Evolutionary conservation across 30 jellyfish, hydroid and myxozoan species (phyloP), one percentile per base, ranked within the genome.

Genomic region (Clytia hemisphaerica): DNA sequence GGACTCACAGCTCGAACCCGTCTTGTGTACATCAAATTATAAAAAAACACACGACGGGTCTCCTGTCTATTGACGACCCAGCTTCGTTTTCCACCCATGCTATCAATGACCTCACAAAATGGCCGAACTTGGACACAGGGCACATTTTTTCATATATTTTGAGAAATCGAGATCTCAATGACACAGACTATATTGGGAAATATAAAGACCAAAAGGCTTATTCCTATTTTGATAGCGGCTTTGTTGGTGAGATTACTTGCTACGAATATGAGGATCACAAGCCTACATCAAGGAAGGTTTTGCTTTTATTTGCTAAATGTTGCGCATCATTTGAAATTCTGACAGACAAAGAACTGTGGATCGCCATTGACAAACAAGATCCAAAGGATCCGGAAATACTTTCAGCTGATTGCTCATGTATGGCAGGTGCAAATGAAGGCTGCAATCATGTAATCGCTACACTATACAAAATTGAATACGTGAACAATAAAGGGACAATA

Each of bases 241-340:
- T 77, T 77, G 67, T 65, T 34, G 79, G 61, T 59, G 72, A 75
- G 40, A 80, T 75, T n/a, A n/a, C n/a, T n/a, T n/a, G n/a, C n/a
- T n/a, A n/a, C n/a, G n/a, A n/a, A n/a, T n/a, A n/a, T n/a, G n/a
- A n/a, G n/a, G n/a, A n/a, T n/a, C n/a, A n/a, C n/a, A n/a, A n/a
- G n/a, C n/a, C n/a, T n/a, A n/a, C n/a, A n/a, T n/a, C n/a, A n/a
- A n/a, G n/a, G n/a, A n/a, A n/a, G n/a, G n/a, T n/a, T n/a, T n/a
- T n/a, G n/a, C n/a, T n/a, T n/a, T n/a, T n/a, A n/a, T n/a, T n/a
- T n/a, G n/a, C n/a, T n/a, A n/a, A n/a, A n/a, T n/a, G n/a, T n/a
- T n/a, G n/a, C n/a, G n/a, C n/a, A n/a, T n/a, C n/a, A n/a, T n/a
- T n/a, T n/a, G n/a, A n/a, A n/a, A n/a, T n/a, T n/a, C n/a, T n/a